phyloP scores from a whole-genome alignment of 2,797 vertebrate species.

The Gila robusta region DNA sequence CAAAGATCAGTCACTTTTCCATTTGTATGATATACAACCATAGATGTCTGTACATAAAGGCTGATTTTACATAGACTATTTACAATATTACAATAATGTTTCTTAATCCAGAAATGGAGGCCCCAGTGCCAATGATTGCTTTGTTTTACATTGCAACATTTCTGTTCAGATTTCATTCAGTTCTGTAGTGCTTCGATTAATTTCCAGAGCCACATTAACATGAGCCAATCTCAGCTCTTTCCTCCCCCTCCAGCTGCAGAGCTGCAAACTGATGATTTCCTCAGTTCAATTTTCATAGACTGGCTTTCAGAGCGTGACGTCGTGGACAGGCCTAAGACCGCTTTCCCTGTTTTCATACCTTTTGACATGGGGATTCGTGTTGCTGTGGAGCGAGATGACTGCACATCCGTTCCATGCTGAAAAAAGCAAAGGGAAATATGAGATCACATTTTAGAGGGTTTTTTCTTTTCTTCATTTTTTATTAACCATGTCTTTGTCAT shows the following conservation, averaged over 20 bases:
- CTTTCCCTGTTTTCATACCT: slow-evolving; percentile 92
- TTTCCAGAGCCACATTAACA: slow-evolving; percentile 72
- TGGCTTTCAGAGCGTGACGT: slow-evolving; percentile 90
- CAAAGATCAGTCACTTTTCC: slow-evolving; percentile 51
- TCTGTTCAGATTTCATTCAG: slow-evolving; percentile 15
- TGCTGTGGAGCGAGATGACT: slow-evolving; percentile 81
- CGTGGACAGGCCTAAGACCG: slow-evolving; percentile 86
- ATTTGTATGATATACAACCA: slow-evolving; percentile 19
- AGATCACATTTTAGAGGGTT: neutral
- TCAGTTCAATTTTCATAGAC: slow-evolving; percentile 97
- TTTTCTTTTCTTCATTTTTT: neutral
- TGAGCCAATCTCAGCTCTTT: slow-evolving; percentile 82
- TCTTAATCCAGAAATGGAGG: neutral
- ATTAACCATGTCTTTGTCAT: neutral
- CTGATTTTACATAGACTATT: slow-evolving; percentile 40
- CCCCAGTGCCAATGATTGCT: neutral
- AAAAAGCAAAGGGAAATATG: slow-evolving; percentile 23
- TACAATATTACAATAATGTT: slow-evolving; percentile 37
- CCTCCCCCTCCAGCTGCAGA: slow-evolving; percentile 84
- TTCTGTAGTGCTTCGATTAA: slow-evolving; percentile 47
- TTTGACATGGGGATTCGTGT: slow-evolving; percentile 94
- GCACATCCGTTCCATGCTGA: slow-evolving; percentile 87
- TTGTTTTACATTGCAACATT: neutral
- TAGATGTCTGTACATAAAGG: slow-evolving; percentile 52
- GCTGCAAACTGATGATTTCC: slow-evolving; percentile 86